Evolutionary conservation across 2,888 invertebrate genomes (phyloP), one percentile per base, ranked within the genome.

Genomic region (Cremastinae sp.): DNA sequence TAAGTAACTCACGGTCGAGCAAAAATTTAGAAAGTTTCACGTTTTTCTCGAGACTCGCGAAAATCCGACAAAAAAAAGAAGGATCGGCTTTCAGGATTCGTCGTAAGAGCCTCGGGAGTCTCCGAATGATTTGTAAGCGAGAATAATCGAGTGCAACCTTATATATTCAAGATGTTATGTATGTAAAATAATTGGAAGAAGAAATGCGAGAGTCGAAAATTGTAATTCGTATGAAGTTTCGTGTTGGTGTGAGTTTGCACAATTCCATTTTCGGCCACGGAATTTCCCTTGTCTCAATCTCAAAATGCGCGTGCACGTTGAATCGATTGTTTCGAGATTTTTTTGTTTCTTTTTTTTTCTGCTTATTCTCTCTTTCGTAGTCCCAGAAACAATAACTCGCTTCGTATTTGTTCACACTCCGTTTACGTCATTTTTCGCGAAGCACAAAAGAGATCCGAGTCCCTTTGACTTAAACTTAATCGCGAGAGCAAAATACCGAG

Each of bases 81-180:
- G 64, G 51, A 14, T 71, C 70, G 54, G 68, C 54, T 68, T 66
- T 74, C 69, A 61, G 49, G 41, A 54, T 65, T 65, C 65, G 20
- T 51, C 36, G 28, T 54, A 71, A 43, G 65, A 49, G 49, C 28
- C 51, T 62, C 54, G 45, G 65, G 36, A 38, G 70, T 47, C 61
- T 71, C 71, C 53, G 61, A 18, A 41, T 47, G 22, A 12, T 71
- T 71, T 75, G 66, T 71, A 66, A 75, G 61, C 70, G 70, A 71
- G 71, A 47, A 59, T 53, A 9, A 49, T 66, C 54, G 45, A 43
- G 38, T 28, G 7, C 34, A 51, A 51, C 7, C 38, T 12, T 5
- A 53, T 34, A 53, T 53, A 59, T 59, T 43, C 0, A 41, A 12
- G 41, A 59, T 7, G 43, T 43, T 28, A 72, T 49, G 56, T 58